Evolutionary conservation across 2,113 vertebrate species (phyloP).

Genomic region (Pheucticus melanocephalus): DNA sequence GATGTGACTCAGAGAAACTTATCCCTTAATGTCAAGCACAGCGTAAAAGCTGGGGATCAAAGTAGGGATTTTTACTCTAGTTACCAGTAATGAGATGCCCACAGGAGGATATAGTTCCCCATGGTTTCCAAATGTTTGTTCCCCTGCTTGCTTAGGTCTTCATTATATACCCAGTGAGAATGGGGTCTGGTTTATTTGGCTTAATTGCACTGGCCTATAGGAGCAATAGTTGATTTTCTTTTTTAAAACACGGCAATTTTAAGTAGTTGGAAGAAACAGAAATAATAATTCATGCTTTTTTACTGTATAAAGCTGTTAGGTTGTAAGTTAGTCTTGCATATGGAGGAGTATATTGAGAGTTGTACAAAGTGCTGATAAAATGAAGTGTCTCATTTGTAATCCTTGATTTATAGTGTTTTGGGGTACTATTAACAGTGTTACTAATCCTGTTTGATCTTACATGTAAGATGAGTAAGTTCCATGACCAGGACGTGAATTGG

Average conservation of each 20-base stretch:
- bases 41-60: not conserved
- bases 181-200: not conserved
- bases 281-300: not conserved
- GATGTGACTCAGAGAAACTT: not conserved
- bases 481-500: not conserved
- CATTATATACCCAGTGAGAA: not conserved
- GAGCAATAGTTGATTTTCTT: not conserved
- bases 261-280: not conserved
- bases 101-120: not conserved
- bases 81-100: not conserved
- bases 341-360: not conserved
- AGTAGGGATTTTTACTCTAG: not conserved
- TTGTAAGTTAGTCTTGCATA: fast-evolving
- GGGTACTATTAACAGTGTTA: not conserved
- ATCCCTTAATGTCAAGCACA: not conserved
- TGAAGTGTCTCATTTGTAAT: not conserved
- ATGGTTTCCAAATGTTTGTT: not conserved
- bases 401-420: not conserved
- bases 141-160: not conserved
- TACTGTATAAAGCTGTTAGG: not conserved
- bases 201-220: not conserved
- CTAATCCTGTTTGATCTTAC: not conserved
- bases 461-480: not conserved
- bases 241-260: not conserved
- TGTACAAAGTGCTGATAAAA: not conserved